Conservation (phyloP, 2,888 invertebrate genomes). For the Aricia artaxerxes region DNA sequence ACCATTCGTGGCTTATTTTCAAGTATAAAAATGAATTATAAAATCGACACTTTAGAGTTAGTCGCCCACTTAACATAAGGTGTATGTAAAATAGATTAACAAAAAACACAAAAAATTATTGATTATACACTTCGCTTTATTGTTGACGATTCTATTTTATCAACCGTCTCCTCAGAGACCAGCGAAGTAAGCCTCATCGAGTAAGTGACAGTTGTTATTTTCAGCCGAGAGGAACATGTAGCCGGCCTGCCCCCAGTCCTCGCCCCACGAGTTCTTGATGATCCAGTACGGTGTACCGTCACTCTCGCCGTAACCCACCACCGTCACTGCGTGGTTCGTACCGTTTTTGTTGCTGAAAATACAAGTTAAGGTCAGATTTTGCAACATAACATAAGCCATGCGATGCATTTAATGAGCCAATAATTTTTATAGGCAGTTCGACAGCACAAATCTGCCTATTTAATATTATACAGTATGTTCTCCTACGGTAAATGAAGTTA, state of each 20-base stretch:
- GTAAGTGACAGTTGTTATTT: conserved; percentile 51
- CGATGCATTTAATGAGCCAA: too few species aligned
- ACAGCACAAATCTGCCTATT: too few species aligned
- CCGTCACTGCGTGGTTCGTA: conserved; percentile 51
- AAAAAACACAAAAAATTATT: background rate
- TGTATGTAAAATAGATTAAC: too few species aligned
- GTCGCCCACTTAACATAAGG: too few species aligned
- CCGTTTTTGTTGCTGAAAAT: conserved; percentile 29
- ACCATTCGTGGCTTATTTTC: too few species aligned
- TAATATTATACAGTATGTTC: too few species aligned
- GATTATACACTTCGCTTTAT: background rate
- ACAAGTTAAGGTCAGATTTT: too few species aligned
- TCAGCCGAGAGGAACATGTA: conserved; percentile 49
- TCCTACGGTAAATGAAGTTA: too few species aligned
- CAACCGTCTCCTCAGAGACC: conserved; percentile 35
- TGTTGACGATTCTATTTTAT: background rate
- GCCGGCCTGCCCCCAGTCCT: conserved; percentile 55
- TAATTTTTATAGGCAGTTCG: too few species aligned
- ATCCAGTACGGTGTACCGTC: conserved; percentile 56
- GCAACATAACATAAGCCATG: too few species aligned
- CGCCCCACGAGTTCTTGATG: conserved; percentile 60
- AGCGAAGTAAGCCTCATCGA: conserved; percentile 47
- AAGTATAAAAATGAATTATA: too few species aligned
- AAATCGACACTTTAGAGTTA: too few species aligned
- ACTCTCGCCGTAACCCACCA: conserved; percentile 54